Conservation (phyloP, 2,113 vertebrate genomes). For the Pimephales promelas region DNA sequence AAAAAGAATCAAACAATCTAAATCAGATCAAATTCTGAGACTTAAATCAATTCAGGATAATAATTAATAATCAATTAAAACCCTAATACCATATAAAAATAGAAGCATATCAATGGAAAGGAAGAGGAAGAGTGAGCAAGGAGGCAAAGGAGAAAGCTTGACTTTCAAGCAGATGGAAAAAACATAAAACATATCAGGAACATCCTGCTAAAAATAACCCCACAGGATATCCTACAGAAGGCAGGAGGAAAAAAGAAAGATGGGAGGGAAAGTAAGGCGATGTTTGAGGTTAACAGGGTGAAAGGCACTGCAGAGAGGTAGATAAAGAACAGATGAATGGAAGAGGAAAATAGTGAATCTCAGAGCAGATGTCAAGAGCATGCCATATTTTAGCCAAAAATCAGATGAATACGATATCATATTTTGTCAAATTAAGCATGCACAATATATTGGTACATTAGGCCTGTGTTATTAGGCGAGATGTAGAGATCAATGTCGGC, state of each 20-base stretch:
- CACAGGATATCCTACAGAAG: slow-evolving; percentile 47
- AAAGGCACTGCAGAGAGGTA: not conserved
- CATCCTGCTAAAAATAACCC: slow-evolving; percentile 50
- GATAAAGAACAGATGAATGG: not conserved
- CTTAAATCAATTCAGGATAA: not conserved
- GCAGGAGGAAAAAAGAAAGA: not conserved
- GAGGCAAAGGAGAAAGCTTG: not conserved
- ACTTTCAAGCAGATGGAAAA: slow-evolving; percentile 12
- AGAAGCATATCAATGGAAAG: slow-evolving; percentile 26
- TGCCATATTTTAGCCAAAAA: not conserved
- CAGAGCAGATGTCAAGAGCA: not conserved
- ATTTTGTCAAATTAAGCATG: not conserved
- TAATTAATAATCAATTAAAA: not conserved
- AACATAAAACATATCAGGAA: slow-evolving; percentile 20
- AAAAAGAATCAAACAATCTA: not conserved
- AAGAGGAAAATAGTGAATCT: not conserved
- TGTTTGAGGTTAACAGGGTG: not conserved
- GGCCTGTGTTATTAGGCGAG: not conserved
- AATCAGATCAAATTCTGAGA: not conserved
- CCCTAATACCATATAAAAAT: slow-evolving; percentile 24
- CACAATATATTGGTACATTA: not conserved
- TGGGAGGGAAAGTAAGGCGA: not conserved
- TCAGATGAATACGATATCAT: not conserved
- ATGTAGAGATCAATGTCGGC: not conserved
- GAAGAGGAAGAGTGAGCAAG: not conserved